Percentiles rank a stretch among this genome's conserved stretches.
phyloP scores from a whole-genome alignment of 2,888 invertebrate species.

The Nemotelus nigrinus region DNA sequence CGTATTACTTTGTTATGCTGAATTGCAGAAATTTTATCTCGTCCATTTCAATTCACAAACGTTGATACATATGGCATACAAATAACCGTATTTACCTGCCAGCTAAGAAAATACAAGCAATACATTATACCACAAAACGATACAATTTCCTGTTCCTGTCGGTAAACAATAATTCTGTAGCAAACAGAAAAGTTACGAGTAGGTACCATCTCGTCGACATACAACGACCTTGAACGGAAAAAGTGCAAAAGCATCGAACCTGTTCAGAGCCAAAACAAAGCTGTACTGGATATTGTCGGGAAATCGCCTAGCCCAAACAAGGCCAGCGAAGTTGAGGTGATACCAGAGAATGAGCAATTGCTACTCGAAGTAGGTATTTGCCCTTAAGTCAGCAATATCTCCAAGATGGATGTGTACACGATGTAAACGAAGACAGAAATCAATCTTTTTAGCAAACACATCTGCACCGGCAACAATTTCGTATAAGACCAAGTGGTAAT shows the following conservation, averaged over 20 bases:
- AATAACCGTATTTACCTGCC: not conserved
- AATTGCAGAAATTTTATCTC: too few species aligned
- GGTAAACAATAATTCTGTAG: not conserved
- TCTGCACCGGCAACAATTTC: not conserved
- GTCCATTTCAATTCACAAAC: too few species aligned
- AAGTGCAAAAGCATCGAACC: not conserved
- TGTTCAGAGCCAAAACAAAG: not conserved
- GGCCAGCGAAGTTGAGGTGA: not conserved
- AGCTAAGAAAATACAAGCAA: not conserved
- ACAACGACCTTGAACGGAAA: conserved; percentile 7
- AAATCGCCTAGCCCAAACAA: not conserved
- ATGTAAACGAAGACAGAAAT: conserved; percentile 18
- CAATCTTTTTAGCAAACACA: conserved; percentile 22
- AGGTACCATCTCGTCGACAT: not conserved
- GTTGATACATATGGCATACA: too few species aligned
- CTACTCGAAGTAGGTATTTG: not conserved
- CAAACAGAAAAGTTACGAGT: not conserved
- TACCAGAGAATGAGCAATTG: not conserved
- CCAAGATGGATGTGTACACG: not conserved
- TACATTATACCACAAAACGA: not conserved
- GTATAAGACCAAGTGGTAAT: not conserved
- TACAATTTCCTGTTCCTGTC: not conserved
- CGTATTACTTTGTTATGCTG: too few species aligned
- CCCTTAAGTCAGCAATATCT: not conserved
- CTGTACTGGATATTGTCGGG: not conserved